Base-by-base conservation (phyloP, 1,140 invertebrate genomes). In the Lineus longissimus region DNA sequence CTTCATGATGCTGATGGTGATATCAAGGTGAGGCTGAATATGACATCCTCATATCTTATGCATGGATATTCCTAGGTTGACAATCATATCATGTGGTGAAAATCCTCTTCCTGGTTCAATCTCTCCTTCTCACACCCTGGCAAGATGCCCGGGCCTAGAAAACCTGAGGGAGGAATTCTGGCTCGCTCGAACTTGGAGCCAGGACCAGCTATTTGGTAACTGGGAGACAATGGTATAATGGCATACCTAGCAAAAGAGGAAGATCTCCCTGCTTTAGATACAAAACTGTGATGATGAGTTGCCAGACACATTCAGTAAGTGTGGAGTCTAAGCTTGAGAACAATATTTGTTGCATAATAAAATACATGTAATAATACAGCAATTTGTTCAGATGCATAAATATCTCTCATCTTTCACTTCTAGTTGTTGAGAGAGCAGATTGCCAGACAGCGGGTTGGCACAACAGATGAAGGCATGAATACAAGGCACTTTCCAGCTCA, bases 1-100 rank as follows among this genome's bases (percentile, higher is more conserved):
- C 77, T 91, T 23, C 80, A 81, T n/a, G 89, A 91, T 77, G 85
- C 88, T 30, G 83, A 88, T 68, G 88, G 87, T 31, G 90, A 91
- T 73, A 88, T 90, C 51, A 88, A 89, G 81, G 86, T 89, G 65
- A 71, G 60, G n/a, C 64, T 51, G 76, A 71, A 43, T 13, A 61
- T n/a, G 9, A 27, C 15, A 29, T 61, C 7, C 17, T 13, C 15
- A 62, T n/a, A 33, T 27, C 15, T 22, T 33, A 19, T 2, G 6
- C 41, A 64, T 55, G 41, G 31, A 40, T 15, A 30, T 27, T 29
- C 31, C 29, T 56, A 2, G 6, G n/a, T 2, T 25, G 55, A 23
- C 4, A 62, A 15, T 33, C 58, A 22, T 19, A 15, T n/a, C 51
- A 62, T 4, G 30, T 36, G n/a, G 15, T 27, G 15, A 64, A 2